Evolutionary conservation across 2,113 vertebrate species (phyloP), one percentile per base, ranked within the genome.

Genomic region (Lasiurus cinereus): DNA sequence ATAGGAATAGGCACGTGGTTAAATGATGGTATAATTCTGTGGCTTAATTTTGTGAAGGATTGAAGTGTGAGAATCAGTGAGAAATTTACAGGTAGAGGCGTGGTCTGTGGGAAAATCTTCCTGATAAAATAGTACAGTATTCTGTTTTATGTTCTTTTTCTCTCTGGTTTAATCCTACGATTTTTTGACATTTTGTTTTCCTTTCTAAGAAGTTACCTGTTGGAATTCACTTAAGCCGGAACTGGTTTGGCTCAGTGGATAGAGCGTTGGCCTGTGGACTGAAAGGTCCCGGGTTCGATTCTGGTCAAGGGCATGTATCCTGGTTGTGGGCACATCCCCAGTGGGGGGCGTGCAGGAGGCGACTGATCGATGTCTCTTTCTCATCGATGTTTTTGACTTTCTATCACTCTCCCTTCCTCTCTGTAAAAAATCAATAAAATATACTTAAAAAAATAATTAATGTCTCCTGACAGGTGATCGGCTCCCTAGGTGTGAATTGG

Each of bases 141-240:
- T 76, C 21, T 21, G 36, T 22, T 69, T 73, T 50, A 27, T 89
- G 39, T 79, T 31, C 43, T 77, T 72, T 79, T n/a, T 21, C 19
- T 78, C 46, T 56, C 0, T n/a, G 64, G 59, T 70, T 70, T 74
- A 91, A 59, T 74, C 33, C 87, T 62, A 39, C 0, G 4, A 31
- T 39, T 88, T 94, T 72, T 79, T 24, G 43, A 27, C 21, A 24
- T 89, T 91, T 67, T 80, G 16, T 29, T 96, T 82, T 93, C 39
- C 18, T 80, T 79, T 39, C 31, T 94, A 80, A 56, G 64, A 83
- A n/a, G n/a, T 72, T 50, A 19, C 33, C 36, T 67, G 2, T 59
- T 88, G 91, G 69, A 85, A 39, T 39, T 39, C 39, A 39, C 39
- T 39, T 39, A 39, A 39, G 39, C 39, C 39, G 39, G 5, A 39